Evolutionary conservation across 2,113 vertebrate genomes (phyloP), one percentile per base, ranked within the genome.

Genomic region (Rissa tridactyla): DNA sequence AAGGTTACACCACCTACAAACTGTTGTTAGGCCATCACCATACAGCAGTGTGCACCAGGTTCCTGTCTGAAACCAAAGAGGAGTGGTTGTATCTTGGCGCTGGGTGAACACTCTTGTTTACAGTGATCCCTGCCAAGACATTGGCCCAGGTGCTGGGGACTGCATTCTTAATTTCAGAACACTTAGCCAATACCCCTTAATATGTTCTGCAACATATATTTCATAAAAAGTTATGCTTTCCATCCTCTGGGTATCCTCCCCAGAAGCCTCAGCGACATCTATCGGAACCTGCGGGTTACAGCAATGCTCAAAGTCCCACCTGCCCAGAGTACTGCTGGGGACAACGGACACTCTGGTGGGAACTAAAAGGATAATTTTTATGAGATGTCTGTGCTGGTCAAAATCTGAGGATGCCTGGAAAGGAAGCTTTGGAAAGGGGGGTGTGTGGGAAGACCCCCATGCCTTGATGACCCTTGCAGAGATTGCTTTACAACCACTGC

Each of bases 251-350:
- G 23, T 12, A 22, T 5, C 22, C n/a, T 13, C 13, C 54, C n/a
- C 5, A 8, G 16, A 68, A 72, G 51, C 8, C 42, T 16, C 69
- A 13, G 70, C 2, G 2, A 75, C 42, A 62, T 10, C 57, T 3
- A 0, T 11, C 13, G 9, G 51, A 88, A 9, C 6, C 34, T 7
- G 5, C 3, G 3, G 40, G 23, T 9, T 13, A 73, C 38, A 34
- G 23, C 0, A 3, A 22, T 8, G 32, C 21, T 14, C 36, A 4
- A n/a, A 44, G 52, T 18, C 30, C 51, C 25, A 30, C 10, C 8
- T 15, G 14, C 11, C 19, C 5, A 1, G 42, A 0, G 0, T 3
- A 15, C 15, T 71, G 60, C 13, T 12, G 30, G 12, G 25, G 14
- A 68, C 47, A 71, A 40, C 0, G 1, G 32, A 34, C 32, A 21